Percentiles rank a stretch among this genome's conserved stretches.
Conservation (phyloP, 2,888 invertebrate species). For the Brassicogethes aeneus region DNA sequence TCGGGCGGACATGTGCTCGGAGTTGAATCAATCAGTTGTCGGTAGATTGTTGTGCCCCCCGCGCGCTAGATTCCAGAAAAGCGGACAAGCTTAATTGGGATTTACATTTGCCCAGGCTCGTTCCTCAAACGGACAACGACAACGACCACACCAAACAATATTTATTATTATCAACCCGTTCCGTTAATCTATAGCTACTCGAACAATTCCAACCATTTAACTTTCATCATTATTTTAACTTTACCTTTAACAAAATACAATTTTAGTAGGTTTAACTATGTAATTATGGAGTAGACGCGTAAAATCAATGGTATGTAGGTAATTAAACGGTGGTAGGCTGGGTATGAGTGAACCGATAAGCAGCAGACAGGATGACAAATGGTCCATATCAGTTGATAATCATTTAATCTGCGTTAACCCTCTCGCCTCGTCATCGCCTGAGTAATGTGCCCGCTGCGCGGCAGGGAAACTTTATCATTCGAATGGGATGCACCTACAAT, state of each 20-base stretch:
- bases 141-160: not conserved
- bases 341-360: slow-evolving; percentile 3
- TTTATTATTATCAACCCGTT: no score
- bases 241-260: no score
- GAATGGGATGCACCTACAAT: not conserved
- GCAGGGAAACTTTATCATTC: slow-evolving; percentile 22
- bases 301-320: not conserved
- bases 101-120: slow-evolving; percentile 37
- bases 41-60: slow-evolving; percentile 31
- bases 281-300: not conserved
- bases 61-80: slow-evolving; percentile 31
- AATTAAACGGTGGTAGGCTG: not conserved
- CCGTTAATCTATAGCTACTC: no score
- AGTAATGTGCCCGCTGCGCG: slow-evolving; percentile 19
- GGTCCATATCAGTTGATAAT: slow-evolving; percentile 42
- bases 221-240: no score
- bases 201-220: no score
- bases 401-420: slow-evolving; percentile 43
- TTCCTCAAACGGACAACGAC: slow-evolving; percentile 20
- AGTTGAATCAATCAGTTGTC: slow-evolving; percentile 41
- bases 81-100: slow-evolving; percentile 40
- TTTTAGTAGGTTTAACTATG: not conserved
- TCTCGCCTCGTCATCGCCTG: slow-evolving; percentile 37
- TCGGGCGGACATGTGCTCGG: slow-evolving; percentile 34
- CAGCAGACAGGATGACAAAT: slow-evolving; percentile 40